phyloP scores from a whole-genome alignment of 2,797 vertebrate genomes.

The Psittacula echo region DNA sequence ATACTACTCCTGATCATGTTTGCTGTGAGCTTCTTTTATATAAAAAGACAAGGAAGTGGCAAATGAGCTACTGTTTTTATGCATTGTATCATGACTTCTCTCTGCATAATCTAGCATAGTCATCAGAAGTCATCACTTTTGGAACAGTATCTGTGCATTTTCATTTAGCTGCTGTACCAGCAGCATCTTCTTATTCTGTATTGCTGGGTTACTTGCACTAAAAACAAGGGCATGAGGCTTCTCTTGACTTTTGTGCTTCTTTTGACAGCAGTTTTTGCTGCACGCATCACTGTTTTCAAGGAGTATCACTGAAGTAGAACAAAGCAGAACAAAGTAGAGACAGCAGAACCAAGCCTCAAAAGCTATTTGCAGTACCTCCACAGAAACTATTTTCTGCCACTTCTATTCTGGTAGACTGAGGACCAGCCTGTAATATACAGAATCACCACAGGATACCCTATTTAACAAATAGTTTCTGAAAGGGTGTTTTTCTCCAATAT shows the following conservation, averaged over 20 bases:
- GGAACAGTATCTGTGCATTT: neutral
- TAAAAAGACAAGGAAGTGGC: neutral
- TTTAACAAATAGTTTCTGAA: neutral
- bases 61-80: neutral
- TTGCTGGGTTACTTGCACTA: neutral
- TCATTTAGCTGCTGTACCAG: neutral
- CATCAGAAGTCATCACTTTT: neutral
- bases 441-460: neutral
- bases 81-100: neutral
- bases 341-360: neutral
- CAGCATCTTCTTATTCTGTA: neutral
- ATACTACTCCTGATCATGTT: neutral
- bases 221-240: neutral
- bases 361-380: neutral
- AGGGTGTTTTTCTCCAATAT: neutral
- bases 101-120: neutral
- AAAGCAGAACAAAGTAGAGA: neutral
- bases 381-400: neutral
- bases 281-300: neutral
- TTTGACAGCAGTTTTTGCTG: neutral
- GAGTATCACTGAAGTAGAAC: neutral
- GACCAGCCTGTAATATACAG: neutral
- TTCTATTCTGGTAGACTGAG: neutral
- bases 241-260: neutral
- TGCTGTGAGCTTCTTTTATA: neutral